phyloP scores from a whole-genome alignment of 1,140 invertebrate genomes.

The Drepana arcuata region DNA sequence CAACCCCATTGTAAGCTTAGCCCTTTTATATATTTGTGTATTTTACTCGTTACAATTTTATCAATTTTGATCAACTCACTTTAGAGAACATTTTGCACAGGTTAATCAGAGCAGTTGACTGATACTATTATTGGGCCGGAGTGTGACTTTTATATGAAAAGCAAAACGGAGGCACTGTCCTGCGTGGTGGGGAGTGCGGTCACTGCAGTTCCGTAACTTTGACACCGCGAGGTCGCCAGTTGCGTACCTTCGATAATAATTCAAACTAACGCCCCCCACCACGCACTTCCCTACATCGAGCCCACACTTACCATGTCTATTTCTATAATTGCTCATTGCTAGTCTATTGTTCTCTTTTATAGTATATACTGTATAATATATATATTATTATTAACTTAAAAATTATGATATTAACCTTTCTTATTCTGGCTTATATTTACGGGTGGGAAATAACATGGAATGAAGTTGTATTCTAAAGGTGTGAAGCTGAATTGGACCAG shows the following conservation, averaged over 20 bases:
- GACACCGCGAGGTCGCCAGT: constrained; percentile 61
- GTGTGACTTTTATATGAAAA: constrained; percentile 69
- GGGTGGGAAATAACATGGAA: no score
- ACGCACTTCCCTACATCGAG: no score
- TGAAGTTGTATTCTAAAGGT: no score
- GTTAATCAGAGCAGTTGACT: constrained; percentile 65
- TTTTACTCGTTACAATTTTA: background rate
- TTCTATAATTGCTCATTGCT: no score
- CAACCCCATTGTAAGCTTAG: background rate
- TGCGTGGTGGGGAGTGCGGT: constrained; percentile 58
- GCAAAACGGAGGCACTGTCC: constrained; percentile 55
- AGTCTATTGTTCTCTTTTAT: no score
- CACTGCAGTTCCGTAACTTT: constrained; percentile 67
- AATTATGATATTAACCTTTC: no score
- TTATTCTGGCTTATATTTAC: no score
- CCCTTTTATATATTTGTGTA: no score
- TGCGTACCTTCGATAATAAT: constrained; percentile 37
- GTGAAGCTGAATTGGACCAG: no score
- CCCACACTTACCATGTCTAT: no score
- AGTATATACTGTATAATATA: no score
- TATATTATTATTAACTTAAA: no score
- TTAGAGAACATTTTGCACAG: constrained; percentile 67
- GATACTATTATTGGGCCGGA: constrained; percentile 54
- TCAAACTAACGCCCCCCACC: constrained; percentile 19
- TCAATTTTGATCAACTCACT: constrained; percentile 35